phyloP scores from a whole-genome alignment of 2,797 vertebrate genomes.

The Syngnathus acus region DNA sequence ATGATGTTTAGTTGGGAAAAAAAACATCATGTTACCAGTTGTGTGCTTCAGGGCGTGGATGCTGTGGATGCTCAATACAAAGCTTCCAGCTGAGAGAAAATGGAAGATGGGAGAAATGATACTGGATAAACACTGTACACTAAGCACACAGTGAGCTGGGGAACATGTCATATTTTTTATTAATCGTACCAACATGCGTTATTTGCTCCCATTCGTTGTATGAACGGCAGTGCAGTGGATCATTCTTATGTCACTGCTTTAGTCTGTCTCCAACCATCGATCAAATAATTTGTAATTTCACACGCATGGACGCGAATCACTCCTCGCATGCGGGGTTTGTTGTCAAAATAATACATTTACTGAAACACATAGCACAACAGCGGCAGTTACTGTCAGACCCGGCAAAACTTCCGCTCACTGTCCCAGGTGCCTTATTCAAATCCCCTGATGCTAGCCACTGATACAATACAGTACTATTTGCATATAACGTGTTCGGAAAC shows the following conservation, averaged over 20 bases:
- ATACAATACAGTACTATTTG: no score
- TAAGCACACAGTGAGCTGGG: conserved; percentile 13
- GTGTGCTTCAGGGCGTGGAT: neutral
- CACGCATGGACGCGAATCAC: neutral
- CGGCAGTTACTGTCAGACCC: no score
- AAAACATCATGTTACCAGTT: neutral
- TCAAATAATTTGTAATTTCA: conserved; percentile 20
- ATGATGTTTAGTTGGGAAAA: neutral
- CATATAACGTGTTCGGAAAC: no score
- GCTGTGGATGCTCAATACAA: conserved; percentile 23
- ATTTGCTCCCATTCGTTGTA: conserved; percentile 12
- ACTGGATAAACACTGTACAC: conserved; percentile 6
- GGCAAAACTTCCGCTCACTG: no score
- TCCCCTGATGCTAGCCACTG: no score
- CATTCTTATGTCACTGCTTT: conserved; percentile 6
- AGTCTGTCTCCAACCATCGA: conserved; percentile 22
- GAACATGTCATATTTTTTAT: conserved; percentile 16
- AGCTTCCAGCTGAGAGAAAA: conserved; percentile 15
- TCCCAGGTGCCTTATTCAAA: no score
- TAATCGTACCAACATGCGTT: conserved; percentile 6
- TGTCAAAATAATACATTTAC: no score
- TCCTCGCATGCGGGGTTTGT: no score
- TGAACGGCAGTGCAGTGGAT: neutral
- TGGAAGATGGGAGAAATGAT: conserved; percentile 10
- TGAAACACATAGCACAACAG: no score